These are phyloP conservation scores for Megaleporinus macrocephalus DNA, from an alignment of 2,113 vertebrate species.

Conservation along the genomic window DNA sequence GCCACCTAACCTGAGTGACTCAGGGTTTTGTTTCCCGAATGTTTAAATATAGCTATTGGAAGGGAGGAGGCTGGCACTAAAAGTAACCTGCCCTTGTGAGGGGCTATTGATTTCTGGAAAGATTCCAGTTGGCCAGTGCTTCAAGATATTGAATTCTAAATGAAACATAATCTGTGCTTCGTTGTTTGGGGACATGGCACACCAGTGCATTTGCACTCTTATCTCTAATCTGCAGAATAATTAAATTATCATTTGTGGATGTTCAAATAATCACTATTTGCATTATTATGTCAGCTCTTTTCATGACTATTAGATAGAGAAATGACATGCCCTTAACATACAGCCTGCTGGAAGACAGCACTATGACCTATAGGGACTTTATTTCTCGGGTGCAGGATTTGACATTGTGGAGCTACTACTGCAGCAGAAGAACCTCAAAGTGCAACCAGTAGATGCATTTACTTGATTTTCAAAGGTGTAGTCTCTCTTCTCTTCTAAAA, in stretches of 20 bases:
- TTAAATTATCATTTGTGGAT: neutral
- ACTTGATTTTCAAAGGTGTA: no score
- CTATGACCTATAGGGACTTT: no score
- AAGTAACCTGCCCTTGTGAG: conserved; percentile 8
- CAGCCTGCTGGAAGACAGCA: neutral
- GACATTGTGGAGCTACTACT: no score
- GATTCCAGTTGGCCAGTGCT: neutral
- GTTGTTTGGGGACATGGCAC: neutral
- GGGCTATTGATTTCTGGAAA: conserved; percentile 16
- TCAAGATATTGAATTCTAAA: neutral
- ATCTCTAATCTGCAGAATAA: conserved; percentile 1
- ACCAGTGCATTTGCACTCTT: neutral
- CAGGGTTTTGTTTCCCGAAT: neutral
- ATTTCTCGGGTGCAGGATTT: neutral
- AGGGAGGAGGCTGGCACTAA: neutral
- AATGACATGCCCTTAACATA: conserved; percentile 10
- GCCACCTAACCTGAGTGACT: neutral
- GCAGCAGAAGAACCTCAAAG: no score
- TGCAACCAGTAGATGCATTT: no score
- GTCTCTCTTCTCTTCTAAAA: no score
- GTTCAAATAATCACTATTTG: neutral
- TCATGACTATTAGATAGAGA: neutral
- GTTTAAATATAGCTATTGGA: conserved; percentile 9
- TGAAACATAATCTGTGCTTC: neutral
- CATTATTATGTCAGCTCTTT: no score